Percentiles rank a stretch among this genome's conserved stretches.
Evolutionary conservation across 2,113 vertebrate genomes (phyloP).

Genomic region (Tamias sibiricus): DNA sequence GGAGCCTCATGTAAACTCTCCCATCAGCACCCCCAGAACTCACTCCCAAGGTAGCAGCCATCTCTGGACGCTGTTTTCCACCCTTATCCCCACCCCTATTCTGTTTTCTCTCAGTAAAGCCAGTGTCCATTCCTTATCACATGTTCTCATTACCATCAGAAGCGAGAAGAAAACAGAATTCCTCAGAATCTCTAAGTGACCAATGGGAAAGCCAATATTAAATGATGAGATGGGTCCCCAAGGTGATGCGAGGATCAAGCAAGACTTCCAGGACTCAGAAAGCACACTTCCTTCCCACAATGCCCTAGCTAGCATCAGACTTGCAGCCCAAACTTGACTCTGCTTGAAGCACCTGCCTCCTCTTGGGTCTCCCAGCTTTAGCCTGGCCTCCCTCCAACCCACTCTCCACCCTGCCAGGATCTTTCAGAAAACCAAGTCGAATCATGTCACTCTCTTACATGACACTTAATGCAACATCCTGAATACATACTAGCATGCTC

Average conservation of each 20-base stretch:
- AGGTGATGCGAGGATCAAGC: background rate
- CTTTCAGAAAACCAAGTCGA: background rate
- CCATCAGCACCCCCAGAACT: background rate
- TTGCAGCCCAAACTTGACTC: background rate
- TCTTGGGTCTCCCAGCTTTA: background rate
- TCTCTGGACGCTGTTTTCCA: background rate
- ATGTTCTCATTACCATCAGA: background rate
- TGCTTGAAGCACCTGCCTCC: background rate
- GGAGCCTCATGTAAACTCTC: background rate
- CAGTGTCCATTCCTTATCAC: background rate
- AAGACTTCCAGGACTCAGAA: background rate
- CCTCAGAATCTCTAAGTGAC: background rate
- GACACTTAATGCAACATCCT: no score
- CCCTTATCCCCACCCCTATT: background rate
- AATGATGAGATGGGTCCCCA: background rate
- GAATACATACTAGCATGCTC: background rate
- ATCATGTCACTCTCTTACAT: background rate
- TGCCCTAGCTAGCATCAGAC: background rate
- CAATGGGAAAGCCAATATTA: background rate
- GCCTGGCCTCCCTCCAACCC: background rate
- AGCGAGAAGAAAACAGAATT: background rate
- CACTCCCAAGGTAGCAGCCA: background rate
- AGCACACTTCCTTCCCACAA: background rate
- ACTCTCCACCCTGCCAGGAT: background rate
- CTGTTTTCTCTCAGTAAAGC: background rate